Evolutionary conservation across 1,140 invertebrate genomes (phyloP).

Genomic region (Teleopsis dalmanni): DNA sequence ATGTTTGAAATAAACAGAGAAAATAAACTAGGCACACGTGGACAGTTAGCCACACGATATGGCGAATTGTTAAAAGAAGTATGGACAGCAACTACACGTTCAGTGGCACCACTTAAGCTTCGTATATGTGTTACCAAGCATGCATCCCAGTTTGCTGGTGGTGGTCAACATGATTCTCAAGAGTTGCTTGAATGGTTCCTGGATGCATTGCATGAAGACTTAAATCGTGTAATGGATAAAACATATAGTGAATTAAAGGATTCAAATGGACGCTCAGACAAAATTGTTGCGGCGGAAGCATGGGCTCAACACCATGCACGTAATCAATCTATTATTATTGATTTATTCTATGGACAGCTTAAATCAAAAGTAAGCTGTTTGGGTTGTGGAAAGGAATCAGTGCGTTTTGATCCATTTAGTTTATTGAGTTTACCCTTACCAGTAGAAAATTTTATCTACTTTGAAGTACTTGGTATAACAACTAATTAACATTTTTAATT

Average conservation of each 20-base stretch:
- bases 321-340: conserved; percentile 78
- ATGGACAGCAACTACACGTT: conserved; percentile 72
- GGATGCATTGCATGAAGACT: conserved; percentile 83
- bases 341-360: conserved; percentile 84
- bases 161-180: conserved; percentile 82
- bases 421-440: conserved; percentile 79
- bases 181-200: conserved; percentile 81
- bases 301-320: conserved; percentile 75
- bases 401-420: conserved; percentile 84
- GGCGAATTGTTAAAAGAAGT: conserved; percentile 76
- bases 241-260: conserved; percentile 70
- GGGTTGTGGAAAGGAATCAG: conserved; percentile 69
- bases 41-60: conserved; percentile 73
- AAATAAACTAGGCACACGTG: conserved; percentile 78
- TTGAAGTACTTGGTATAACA: conserved; percentile 60
- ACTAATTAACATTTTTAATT: conserved; percentile 5
- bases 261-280: conserved; percentile 67
- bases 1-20: conserved; percentile 74
- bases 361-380: conserved; percentile 77
- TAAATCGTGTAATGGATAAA: conserved; percentile 61
- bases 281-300: conserved; percentile 68
- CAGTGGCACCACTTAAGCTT: conserved; percentile 75
- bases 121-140: conserved; percentile 77
- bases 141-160: conserved; percentile 74
- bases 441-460: conserved; percentile 65